These are phyloP conservation scores for Drosophila lini DNA, from an alignment of 1,140 invertebrate genomes.

Conservation along the genomic window DNA sequence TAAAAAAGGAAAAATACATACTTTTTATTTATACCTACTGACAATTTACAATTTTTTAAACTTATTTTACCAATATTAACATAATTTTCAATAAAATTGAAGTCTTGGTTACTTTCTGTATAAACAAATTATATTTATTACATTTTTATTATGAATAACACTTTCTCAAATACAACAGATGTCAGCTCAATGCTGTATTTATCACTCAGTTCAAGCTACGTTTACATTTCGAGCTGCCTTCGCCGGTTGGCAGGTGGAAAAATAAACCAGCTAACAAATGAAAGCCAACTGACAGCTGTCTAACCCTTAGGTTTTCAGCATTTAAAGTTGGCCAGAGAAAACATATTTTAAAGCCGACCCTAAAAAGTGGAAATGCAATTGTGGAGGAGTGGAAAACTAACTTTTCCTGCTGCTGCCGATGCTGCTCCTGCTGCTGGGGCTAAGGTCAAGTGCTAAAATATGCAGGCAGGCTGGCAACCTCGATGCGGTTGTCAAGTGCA, in stretches of 20 bases:
- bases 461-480: slow-evolving; percentile 48
- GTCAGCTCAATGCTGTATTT: neutral
- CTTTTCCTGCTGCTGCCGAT: slow-evolving; percentile 11
- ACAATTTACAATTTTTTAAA: no score
- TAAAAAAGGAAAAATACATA: no score
- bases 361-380: slow-evolving; percentile 35
- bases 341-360: slow-evolving; percentile 38
- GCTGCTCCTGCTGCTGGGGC: neutral
- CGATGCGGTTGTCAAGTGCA: slow-evolving; percentile 63
- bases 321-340: slow-evolving; percentile 8
- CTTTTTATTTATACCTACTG: no score
- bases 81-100: neutral
- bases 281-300: slow-evolving; percentile 43
- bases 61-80: no score
- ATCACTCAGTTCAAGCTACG: neutral
- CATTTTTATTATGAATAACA: neutral
- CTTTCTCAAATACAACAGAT: neutral
- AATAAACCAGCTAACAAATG: slow-evolving; percentile 27
- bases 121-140: neutral
- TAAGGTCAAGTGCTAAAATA: slow-evolving; percentile 72
- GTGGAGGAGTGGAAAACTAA: slow-evolving; percentile 29
- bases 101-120: neutral
- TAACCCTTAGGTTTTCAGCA: slow-evolving; percentile 4
- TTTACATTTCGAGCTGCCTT: slow-evolving; percentile 13
- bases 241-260: slow-evolving; percentile 21